Evolutionary conservation across 1,140 invertebrate species (phyloP), one percentile per base, ranked within the genome.

Genomic region (Hyphantria cunea): DNA sequence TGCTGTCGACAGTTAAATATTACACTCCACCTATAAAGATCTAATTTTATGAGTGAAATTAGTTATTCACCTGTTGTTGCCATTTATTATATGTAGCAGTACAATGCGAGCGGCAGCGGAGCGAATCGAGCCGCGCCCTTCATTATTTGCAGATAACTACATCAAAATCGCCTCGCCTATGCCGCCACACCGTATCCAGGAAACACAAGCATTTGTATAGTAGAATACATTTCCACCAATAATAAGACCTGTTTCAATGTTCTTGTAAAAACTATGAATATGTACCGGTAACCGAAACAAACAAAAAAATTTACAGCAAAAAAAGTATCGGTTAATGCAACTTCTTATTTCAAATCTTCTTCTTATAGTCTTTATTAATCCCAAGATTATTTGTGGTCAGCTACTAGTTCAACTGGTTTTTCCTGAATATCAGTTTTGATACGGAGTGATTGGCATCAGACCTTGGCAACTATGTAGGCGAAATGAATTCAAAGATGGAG

Each of bases 41-140:
- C 84, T 88, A 86, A 88, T 89, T 84, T 87, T 87, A 87, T 86
- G 75, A 86, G 81, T 87, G 86, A 89, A 90, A 90, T 90, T 89
- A 89, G 80, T 89, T 82, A 89, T 87, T 90, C 86, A 90, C 86
- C 87, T 90, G 87, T 87, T 87, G 86, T 90, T 90, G 86, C 80
- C 83, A 87, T 90, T 90, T 90, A 90, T 90, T 84, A 86, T 84
- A 82, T 76, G 73, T 80, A 75, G 68, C 68, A 25, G 5, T 25
- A 87, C 84, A 88, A 88, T 88, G 76, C 59, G 75, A 74, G 49
- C 74, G 78, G 74, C 81, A 84, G 72, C 71, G 76, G 64, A 80
- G 72, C 82, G 86, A 73, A 54, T 68, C 82, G 65, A 74, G 44
- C 78, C 82, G 79, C 76, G 70, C 87, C 85, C 83, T 70, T 78